Base-by-base conservation (phyloP, 1,140 invertebrate genomes). In the Idris sp. region DNA sequence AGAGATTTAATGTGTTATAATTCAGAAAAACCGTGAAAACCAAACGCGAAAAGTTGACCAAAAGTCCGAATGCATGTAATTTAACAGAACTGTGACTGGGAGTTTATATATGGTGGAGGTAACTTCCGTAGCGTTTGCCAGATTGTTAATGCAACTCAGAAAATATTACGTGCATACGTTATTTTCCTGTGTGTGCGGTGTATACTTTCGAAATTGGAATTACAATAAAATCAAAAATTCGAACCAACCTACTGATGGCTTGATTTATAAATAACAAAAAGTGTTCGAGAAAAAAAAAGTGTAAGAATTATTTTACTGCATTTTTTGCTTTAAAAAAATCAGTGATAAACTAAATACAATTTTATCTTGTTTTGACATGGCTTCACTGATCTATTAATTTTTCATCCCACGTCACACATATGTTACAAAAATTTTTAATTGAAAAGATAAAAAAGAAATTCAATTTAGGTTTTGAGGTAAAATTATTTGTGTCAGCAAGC, bases 71-170 rank as follows among this genome's bases (percentile, higher is more conserved):
- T 44, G 59, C 40, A 65, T 67, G 67, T 69, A 78, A 75, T 78
- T 75, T 75, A 65, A 64, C 44, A 35, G 22, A 40, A 74, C 31
- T 56, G 28, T 28, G 36, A 28, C 28, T 18, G 19, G 4, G n/a
- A n/a, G n/a, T n/a, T n/a, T n/a, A n/a, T n/a, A 56, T 41, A 64
- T 22, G 41, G 58, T 18, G 44, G 59, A 59, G 16, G 41, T 36
- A 74, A 71, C 59, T 74, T 67, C 61, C 65, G 64, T 67, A 68
- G 68, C 61, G 54, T 77, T 64, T 74, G 58, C 75, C 56, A 69
- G 62, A 77, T 73, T 77, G 75, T 73, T 69, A 68, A 46, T 49
- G 56, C 58, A 35, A 73, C 67, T 64, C 41, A 36, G 62, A 77
- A 71, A 71, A 35, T 49, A 61, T 65, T 65, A 69, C 35, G n/a